Percentiles rank a stretch among this genome's conserved stretches.
Conservation (phyloP, 1,140 invertebrate genomes). For the Formica selysi region DNA sequence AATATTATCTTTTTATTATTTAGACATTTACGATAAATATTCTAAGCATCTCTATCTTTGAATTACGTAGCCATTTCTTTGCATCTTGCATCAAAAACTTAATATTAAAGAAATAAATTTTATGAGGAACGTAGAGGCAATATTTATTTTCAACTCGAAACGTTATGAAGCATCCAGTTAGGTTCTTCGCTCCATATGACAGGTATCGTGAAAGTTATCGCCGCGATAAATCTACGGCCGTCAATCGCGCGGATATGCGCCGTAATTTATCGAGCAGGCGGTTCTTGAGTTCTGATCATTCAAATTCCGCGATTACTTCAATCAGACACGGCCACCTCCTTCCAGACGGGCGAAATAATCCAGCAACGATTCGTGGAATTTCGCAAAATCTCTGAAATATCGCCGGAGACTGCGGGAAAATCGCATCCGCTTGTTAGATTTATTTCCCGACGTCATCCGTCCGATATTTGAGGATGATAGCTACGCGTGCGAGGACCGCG, state of each 20-base stretch:
- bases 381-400: conserved; percentile 6
- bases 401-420: not conserved
- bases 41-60: not conserved
- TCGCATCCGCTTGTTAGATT: conserved; percentile 28
- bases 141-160: conserved; percentile 8
- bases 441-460: conserved; percentile 29
- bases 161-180: conserved; percentile 42
- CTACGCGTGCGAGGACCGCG: conserved; percentile 21
- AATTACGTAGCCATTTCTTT: not conserved
- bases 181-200: not conserved
- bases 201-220: conserved; percentile 55
- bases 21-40: conserved; percentile 16
- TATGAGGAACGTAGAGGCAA: not conserved
- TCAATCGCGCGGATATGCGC: conserved; percentile 58
- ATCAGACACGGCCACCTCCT: not conserved
- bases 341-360: not conserved
- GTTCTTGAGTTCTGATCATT: conserved; percentile 11
- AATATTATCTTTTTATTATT: conserved; percentile 27
- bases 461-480: conserved; percentile 52
- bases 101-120: not conserved
- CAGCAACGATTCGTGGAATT: not conserved
- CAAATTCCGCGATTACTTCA: not conserved
- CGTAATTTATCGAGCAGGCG: conserved; percentile 63
- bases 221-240: conserved; percentile 59
- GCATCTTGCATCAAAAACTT: not conserved